A percentile compares a stretch with the other conserved stretches of the same genome.
Evolutionary conservation across 2,888 invertebrate species (phyloP).

Genomic region (Schizotus pectinicornis): DNA sequence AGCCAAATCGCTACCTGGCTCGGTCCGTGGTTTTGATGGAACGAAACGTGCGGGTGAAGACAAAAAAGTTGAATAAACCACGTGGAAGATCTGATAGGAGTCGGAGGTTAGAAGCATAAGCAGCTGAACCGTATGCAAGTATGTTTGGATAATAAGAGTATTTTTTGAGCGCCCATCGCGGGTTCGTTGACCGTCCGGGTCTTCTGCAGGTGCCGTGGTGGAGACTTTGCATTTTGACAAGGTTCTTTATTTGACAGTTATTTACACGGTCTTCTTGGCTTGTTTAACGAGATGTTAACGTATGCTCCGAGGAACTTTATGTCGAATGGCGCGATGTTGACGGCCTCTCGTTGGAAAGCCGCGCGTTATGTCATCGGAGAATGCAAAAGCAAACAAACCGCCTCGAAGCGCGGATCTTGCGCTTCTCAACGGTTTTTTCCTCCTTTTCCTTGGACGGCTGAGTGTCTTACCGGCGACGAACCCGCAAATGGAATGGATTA

Average conservation of each 20-base stretch:
- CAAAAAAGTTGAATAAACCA: too few relatives aligned
- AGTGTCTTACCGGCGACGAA: slow-evolving; percentile 20
- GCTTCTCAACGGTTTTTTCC: slow-evolving; percentile 4
- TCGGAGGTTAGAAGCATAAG: too few relatives aligned
- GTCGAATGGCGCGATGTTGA: neutral
- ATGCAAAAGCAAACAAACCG: slow-evolving; percentile 26
- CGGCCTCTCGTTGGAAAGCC: neutral
- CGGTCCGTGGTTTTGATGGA: too few relatives aligned
- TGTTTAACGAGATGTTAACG: slow-evolving; percentile 26
- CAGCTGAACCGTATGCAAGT: neutral
- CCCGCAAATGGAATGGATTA: slow-evolving; percentile 20
- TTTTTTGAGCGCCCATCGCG: slow-evolving; percentile 1
- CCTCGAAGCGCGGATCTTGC: slow-evolving; percentile 12
- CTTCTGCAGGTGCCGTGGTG: slow-evolving; percentile 22
- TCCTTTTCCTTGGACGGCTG: slow-evolving; percentile 3
- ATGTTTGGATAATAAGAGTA: slow-evolving; percentile 16
- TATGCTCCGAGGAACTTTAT: slow-evolving; percentile 5
- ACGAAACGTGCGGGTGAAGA: too few relatives aligned
- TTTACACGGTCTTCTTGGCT: slow-evolving; percentile 7
- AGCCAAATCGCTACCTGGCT: too few relatives aligned
- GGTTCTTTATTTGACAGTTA: slow-evolving; percentile 27
- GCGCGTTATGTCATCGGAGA: slow-evolving; percentile 20
- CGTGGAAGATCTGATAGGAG: too few relatives aligned
- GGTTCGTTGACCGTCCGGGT: slow-evolving; percentile 25
- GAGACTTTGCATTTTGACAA: slow-evolving; percentile 29